Evolutionary conservation across 2,113 vertebrate genomes (phyloP).

Genomic region (Cariama cristata): DNA sequence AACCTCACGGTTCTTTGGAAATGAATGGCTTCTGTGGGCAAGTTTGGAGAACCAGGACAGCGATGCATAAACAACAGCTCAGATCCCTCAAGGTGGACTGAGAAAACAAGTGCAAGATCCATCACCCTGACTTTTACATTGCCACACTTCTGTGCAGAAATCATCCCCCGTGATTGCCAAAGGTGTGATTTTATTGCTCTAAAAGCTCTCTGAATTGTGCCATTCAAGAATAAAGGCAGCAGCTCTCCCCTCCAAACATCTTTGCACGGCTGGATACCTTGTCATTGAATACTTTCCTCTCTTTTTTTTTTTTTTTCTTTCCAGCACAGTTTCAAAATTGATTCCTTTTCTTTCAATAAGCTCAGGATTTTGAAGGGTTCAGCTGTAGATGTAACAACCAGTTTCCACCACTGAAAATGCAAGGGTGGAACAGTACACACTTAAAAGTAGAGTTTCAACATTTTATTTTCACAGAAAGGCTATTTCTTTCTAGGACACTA

Average conservation of each 20-base stretch:
- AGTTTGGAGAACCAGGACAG: background rate
- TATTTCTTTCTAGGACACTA: slow-evolving; percentile 38
- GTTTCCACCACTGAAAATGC: slow-evolving; percentile 62
- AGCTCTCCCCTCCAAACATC: slow-evolving; percentile 47
- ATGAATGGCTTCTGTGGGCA: background rate
- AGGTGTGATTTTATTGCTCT: slow-evolving; percentile 61
- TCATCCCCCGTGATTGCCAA: slow-evolving; percentile 49
- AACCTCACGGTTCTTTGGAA: background rate
- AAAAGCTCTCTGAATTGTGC: slow-evolving; percentile 66
- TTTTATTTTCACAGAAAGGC: slow-evolving; percentile 29
- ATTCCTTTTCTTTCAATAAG: slow-evolving; percentile 57
- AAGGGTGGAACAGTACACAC: slow-evolving; percentile 32
- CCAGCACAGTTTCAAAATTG: slow-evolving; percentile 58
- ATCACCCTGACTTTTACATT: background rate
- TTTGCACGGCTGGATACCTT: slow-evolving; percentile 54
- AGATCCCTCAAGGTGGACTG: slow-evolving; percentile 11
- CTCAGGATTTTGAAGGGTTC: slow-evolving; percentile 35
- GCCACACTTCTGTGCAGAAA: slow-evolving; percentile 32
- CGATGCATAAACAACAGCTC: background rate
- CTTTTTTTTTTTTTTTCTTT: slow-evolving; percentile 6
- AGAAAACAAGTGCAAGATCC: slow-evolving; percentile 42
- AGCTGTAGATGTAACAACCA: slow-evolving; percentile 44
- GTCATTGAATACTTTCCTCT: slow-evolving; percentile 52
- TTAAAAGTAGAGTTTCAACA: slow-evolving; percentile 21
- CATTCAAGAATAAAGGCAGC: slow-evolving; percentile 64